A percentile compares a stretch with the other conserved stretches of the same genome.
Conservation (phyloP, 2,113 vertebrate genomes). For the Saguinus imperator region DNA sequence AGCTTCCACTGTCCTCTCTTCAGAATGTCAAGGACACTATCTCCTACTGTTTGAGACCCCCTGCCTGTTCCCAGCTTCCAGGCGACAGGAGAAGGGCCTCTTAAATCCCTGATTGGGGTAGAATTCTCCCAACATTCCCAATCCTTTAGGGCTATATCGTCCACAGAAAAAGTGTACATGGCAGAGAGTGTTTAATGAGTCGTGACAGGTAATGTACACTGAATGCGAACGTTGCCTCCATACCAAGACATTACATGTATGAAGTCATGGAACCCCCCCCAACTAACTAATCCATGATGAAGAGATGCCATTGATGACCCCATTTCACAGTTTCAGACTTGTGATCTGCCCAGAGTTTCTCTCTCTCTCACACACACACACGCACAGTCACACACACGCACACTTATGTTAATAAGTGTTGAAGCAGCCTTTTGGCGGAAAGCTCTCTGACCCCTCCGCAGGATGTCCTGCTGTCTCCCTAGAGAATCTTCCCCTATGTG, state of each 20-base stretch:
- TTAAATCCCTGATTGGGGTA: no score
- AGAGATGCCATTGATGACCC: neutral
- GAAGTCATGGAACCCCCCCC: neutral
- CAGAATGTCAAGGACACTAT: neutral
- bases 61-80: neutral
- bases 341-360: neutral
- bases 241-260: rapidly evolving
- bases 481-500: neutral
- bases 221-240: neutral
- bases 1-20: neutral
- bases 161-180: neutral
- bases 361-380: neutral
- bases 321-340: neutral
- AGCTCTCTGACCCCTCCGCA: neutral
- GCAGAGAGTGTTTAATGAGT: neutral
- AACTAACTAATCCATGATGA: neutral
- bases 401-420: neutral
- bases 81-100: neutral
- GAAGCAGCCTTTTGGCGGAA: neutral
- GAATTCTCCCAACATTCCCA: neutral
- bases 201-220: neutral
- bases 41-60: neutral
- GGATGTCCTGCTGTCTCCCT: neutral
- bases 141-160: neutral
- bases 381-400: neutral